Conservation (phyloP, 1,140 invertebrate genomes). For the Bombus difficillimus region DNA sequence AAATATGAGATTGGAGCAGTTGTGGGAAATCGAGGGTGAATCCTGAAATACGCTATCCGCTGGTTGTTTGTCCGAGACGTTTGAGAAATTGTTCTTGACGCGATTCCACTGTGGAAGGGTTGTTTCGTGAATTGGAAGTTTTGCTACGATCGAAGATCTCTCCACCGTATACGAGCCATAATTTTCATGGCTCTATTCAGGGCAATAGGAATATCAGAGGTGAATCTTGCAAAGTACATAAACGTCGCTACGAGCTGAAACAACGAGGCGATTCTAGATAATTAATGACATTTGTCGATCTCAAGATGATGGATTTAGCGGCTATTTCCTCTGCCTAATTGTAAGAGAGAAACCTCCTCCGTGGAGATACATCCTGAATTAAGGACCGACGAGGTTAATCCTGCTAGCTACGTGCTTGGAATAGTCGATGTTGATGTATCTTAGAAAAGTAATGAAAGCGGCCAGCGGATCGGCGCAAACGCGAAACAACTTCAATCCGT, state of each 20-base stretch:
- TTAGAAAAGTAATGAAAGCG: background rate
- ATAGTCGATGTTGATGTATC: conserved; percentile 23
- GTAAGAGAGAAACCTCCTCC: background rate
- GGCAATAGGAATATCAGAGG: too few species aligned
- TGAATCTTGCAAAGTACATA: background rate
- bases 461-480: background rate
- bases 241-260: background rate
- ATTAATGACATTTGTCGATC: conserved; percentile 23
- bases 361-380: conserved; percentile 8
- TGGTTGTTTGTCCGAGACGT: conserved; percentile 13
- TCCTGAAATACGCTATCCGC: conserved; percentile 31
- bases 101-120: background rate
- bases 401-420: conserved; percentile 1
- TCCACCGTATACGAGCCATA: background rate
- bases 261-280: background rate
- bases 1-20: conserved; percentile 34
- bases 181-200: background rate
- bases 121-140: conserved; percentile 31
- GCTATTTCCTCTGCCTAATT: conserved; percentile 12
- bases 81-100: conserved; percentile 26
- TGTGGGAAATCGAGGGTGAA: conserved; percentile 20
- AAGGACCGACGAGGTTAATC: conserved; percentile 38
- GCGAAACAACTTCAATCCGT: background rate
- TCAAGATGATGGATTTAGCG: conserved; percentile 10
- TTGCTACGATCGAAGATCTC: background rate